These are phyloP conservation scores for Seira musarum DNA, from an alignment of 2,888 invertebrate genomes.

Conservation along the genomic window DNA sequence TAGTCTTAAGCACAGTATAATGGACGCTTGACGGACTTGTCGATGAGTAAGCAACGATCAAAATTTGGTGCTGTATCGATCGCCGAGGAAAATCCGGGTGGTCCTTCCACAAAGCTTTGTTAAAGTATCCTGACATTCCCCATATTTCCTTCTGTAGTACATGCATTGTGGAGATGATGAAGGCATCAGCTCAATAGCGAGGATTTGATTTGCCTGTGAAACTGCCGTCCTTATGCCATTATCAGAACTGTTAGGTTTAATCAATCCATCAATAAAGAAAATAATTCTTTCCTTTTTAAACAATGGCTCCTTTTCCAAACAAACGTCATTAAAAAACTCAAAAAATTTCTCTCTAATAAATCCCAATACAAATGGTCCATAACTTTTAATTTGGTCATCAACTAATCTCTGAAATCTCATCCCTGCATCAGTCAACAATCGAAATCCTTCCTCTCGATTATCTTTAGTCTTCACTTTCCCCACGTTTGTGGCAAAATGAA, in stretches of 20 bases:
- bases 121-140: not conserved
- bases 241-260: constrained; percentile 39
- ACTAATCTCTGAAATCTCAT: constrained; percentile 49
- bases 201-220: constrained; percentile 50
- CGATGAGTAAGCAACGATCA: too few species aligned
- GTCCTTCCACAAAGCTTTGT: constrained; percentile 38
- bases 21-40: too few species aligned
- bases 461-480: constrained; percentile 49
- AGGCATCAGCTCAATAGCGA: constrained; percentile 47
- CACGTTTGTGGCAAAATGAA: constrained; percentile 32
- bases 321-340: constrained; percentile 34
- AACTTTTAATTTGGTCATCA: constrained; percentile 50
- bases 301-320: constrained; percentile 22
- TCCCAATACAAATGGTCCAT: constrained; percentile 48
- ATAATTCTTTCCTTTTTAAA: constrained; percentile 43
- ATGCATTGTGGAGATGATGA: constrained; percentile 43
- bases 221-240: constrained; percentile 39
- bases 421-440: constrained; percentile 41
- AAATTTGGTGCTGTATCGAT: constrained; percentile 46
- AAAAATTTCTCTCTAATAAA: constrained; percentile 39
- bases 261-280: constrained; percentile 49
- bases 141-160: constrained; percentile 41
- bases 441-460: constrained; percentile 42
- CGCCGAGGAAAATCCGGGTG: constrained; percentile 47
- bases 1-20: too few species aligned